Conservation (phyloP, 2,888 invertebrate species). For the Xylota segnis region DNA sequence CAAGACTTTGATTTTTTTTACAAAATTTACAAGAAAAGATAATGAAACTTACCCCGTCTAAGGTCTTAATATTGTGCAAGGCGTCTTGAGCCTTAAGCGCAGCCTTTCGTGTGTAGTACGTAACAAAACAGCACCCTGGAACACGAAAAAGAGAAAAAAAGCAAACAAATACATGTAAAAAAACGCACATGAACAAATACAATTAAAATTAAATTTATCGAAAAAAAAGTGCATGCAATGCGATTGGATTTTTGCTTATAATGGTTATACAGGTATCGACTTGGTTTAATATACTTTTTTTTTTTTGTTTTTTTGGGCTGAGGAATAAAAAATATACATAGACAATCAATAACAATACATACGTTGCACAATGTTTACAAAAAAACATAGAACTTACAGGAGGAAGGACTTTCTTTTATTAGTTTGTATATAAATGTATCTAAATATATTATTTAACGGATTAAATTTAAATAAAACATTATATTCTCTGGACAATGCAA, state of each 20-base stretch:
- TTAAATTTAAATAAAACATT: not conserved
- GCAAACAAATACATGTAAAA: slow-evolving; percentile 79
- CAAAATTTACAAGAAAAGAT: slow-evolving; percentile 4
- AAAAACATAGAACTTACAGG: slow-evolving; percentile 44
- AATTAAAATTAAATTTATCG: slow-evolving; percentile 63
- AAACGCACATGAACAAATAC: slow-evolving; percentile 76
- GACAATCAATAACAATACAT: slow-evolving; percentile 36
- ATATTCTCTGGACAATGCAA: too few relatives aligned
- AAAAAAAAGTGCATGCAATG: slow-evolving; percentile 69
- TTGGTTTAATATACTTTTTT: not conserved
- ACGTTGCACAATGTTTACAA: slow-evolving; percentile 51
- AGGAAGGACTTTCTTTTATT: not conserved
- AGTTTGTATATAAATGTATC: not conserved
- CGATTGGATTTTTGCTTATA: slow-evolving; percentile 27
- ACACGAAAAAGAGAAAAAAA: slow-evolving; percentile 86
- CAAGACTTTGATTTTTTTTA: slow-evolving; percentile 13
- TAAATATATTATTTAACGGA: not conserved
- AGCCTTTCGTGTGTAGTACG: slow-evolving; percentile 98
- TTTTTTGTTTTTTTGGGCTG: slow-evolving; percentile 28
- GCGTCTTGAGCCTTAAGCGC: slow-evolving; percentile 99
- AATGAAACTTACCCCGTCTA: slow-evolving; percentile 95
- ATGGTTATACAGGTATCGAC: slow-evolving; percentile 32
- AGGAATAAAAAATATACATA: slow-evolving; percentile 23
- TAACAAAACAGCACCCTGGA: slow-evolving; percentile 99
- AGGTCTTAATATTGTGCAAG: slow-evolving; percentile 98